Base-by-base conservation (phyloP, 2,797 vertebrate species). In the Protonibea diacanthus region DNA sequence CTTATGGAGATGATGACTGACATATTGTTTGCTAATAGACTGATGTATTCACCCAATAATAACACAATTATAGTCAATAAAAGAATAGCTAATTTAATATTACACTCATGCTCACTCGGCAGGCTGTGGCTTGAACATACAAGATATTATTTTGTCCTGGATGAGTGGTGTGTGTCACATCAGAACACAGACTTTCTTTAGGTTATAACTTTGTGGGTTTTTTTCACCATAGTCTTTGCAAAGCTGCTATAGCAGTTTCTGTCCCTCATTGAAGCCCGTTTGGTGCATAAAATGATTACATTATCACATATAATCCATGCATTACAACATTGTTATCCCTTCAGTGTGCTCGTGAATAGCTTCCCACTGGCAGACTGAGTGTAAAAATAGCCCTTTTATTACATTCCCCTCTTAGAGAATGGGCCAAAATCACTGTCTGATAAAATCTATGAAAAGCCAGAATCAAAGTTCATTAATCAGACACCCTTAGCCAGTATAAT, bases 291-390 rank as follows among this genome's bases (percentile, higher is more conserved):
- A 89, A 83, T 71, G n/a, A 9, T 38, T 38, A 72, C 82, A 87
- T 89, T 81, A 86, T 82, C 78, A 75, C 64, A 25, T 51, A 85
- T 79, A 83, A 88, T 86, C 53, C 80, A 71, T 25, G 51, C 74
- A 84, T 85, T 74, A 76, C 66, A 55, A 40, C 78, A 78, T 66
- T 83, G 72, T 84, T 86, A 87, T 87, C 82, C 70, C 75, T 74
- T 78, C 60, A 87, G 40, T 69, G 63, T 74, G 55, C 79, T 78
- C 73, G 76, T 76, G 77, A 89, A 87, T 86, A 90, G 80, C 81
- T 77, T 84, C 72, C 74, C 2, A 9, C 76, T 82, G 80, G 73
- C 83, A 77, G 71, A 42, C 58, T 63, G 59, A 77, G 76, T 75
- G 47, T 78, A 81, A 86, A 86, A 88, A 84, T 78, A 84, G 76